Conservation (phyloP, 2,888 invertebrate genomes). For the Agonopterix heracliana region DNA sequence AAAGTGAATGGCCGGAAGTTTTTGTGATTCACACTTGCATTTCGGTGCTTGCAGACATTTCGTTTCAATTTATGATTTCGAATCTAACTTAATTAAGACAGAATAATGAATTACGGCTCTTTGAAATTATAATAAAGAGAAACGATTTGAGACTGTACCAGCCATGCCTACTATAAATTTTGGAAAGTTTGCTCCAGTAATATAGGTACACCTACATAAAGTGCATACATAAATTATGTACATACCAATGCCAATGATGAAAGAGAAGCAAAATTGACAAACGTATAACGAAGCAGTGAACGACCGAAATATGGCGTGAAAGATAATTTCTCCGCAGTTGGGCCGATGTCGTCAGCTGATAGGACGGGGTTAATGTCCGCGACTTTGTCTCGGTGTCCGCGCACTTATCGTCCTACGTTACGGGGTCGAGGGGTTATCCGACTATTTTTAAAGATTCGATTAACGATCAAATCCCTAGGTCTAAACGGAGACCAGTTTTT, state of each 20-base stretch:
- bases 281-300: slow-evolving; percentile 26
- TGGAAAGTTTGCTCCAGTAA: too few species aligned
- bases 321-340: slow-evolving; percentile 61
- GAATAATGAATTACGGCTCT: neutral
- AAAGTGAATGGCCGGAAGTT: slow-evolving; percentile 41
- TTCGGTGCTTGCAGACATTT: slow-evolving; percentile 29
- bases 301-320: slow-evolving; percentile 60
- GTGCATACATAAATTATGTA: too few species aligned
- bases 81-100: neutral
- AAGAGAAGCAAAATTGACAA: too few species aligned
- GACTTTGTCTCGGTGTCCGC: slow-evolving; percentile 64
- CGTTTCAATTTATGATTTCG: neutral
- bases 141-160: too few species aligned
- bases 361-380: slow-evolving; percentile 62
- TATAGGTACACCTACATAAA: too few species aligned
- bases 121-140: neutral
- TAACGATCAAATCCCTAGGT: slow-evolving; percentile 16
- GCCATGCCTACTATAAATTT: too few species aligned
- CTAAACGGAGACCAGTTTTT: too few species aligned
- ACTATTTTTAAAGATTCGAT: slow-evolving; percentile 40
- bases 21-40: slow-evolving; percentile 47
- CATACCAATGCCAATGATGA: too few species aligned
- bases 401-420: slow-evolving; percentile 49
- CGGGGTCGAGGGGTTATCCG: slow-evolving; percentile 63
- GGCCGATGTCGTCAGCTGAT: slow-evolving; percentile 72